Base-by-base conservation (phyloP, 2,888 invertebrate species). In the Rhingia rostrata region DNA sequence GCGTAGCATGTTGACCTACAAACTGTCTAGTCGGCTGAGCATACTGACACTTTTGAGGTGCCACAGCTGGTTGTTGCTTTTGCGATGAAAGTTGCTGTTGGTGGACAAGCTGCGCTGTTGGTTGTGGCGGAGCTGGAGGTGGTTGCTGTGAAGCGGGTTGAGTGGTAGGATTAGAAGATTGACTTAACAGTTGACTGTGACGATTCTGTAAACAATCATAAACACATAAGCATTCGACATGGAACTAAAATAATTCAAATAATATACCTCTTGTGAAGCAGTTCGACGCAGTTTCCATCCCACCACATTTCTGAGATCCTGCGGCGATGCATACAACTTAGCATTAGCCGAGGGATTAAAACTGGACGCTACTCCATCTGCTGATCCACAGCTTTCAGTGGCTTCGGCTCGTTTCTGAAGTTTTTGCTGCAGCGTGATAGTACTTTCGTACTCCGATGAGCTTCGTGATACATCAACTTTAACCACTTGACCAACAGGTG, bases 271-370 rank as follows among this genome's bases (percentile, higher is more conserved):
- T 54, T 88, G 93, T 12, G 88, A 93, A 79, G 93, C 92, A 43
- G 93, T 93, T 86, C 94, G 92, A 88, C 94, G 94, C 30, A 90
- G 33, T 82, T 90, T 90, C 90, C 90, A 90, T 63, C 91, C 91
- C 87, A 95, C 95, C 45, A 96, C 95, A 58, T 94, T 93, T 89
- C 95, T 96, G 89, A 96, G 94, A 90, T 96, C 97, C 88, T 96
- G 95, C 12, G 98, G 98, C 70, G 97, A 96, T 37, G 97, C 97
- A 92, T 97, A 97, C 81, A 98, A 93, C 90, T 96, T 96, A 64
- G 96, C 96, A 91, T 94, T 95, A 86, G 95, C 95, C 78, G 95
- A 94, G 6, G 98, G 98, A 88, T 97, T 95, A 93, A 98, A 98
- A 89, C 97, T 97, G 66, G 97, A 97, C 91, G 95, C 95, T 64